Evolutionary conservation across 2,113 vertebrate genomes (phyloP).

Genomic region (Erythrolamprus reginae): DNA sequence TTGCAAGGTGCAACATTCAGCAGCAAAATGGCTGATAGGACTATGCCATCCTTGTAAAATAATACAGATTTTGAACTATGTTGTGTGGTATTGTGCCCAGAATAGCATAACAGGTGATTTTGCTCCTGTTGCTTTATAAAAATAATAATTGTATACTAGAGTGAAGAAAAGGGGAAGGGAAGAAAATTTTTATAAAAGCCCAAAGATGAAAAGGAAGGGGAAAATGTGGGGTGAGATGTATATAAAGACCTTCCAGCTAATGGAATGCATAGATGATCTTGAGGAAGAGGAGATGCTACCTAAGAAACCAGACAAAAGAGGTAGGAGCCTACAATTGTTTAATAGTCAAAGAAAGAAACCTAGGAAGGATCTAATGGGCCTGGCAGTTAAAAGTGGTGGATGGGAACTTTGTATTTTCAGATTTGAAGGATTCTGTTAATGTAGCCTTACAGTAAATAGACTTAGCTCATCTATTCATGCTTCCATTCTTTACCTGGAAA

Average conservation of each 20-base stretch:
- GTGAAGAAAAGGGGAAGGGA: neutral
- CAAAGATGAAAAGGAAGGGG: neutral
- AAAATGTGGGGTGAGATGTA: neutral
- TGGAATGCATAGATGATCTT: neutral
- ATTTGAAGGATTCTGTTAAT: neutral
- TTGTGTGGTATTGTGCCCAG: neutral
- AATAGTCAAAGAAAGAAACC: neutral
- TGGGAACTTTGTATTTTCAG: neutral
- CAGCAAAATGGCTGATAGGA: neutral
- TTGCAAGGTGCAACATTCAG: neutral
- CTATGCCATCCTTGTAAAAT: neutral
- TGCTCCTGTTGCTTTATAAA: neutral
- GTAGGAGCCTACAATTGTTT: neutral
- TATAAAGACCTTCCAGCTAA: neutral
- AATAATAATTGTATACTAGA: neutral
- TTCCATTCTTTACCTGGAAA: neutral
- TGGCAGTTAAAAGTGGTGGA: neutral
- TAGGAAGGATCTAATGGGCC: neutral
- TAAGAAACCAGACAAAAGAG: neutral
- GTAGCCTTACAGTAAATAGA: neutral
- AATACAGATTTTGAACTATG: too few relatives aligned
- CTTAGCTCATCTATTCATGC: neutral
- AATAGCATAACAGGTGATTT: neutral
- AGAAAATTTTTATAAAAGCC: neutral
- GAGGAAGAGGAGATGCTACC: neutral